Evolutionary conservation across 1,140 invertebrate species (phyloP), one percentile per base, ranked within the genome.

Genomic region (Aphis craccivora): DNA sequence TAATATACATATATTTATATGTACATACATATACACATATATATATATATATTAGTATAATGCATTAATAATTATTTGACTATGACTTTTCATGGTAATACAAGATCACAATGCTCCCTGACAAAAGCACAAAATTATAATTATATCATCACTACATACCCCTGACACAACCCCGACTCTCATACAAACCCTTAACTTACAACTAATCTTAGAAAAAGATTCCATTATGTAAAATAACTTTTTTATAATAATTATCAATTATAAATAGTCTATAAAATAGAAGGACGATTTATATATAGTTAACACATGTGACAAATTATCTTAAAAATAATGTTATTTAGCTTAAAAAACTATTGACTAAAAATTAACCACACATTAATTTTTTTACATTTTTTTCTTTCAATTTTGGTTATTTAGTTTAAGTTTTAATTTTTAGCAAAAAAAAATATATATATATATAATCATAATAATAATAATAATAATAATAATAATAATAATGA

Each of bases 281-380:
- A 93, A 93, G 91, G 91, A 93, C 91, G 91, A 84, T 93, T 93
- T 93, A 37, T 93, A 93, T 93, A 22, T 93, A 93, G 91, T 93
- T 86, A 93, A 93, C 91, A 93, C 48, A 43, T 53, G 67, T 86
- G 91, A 93, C 67, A 93, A 84, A 40, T 93, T 93, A 93, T 86
- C 91, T 92, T 92, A 92, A 92, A 90, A 92, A 92, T 92, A 93
- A 51, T 93, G 81, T 93, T 84, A 84, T 93, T 53, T 84, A 92
- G 30, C 91, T 93, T 93, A 93, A 93, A 86, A 86, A 93, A 53
- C 91, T 93, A 93, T 93, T 93, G 91, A 93, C 91, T 93, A 93
- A 93, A 93, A 84, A 86, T 93, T 93, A 86, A 93, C 91, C 91
- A 93, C 91, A 93, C 91, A 93, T 93, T 93, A 93, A 93, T 84